Evolutionary conservation across 2,113 vertebrate genomes (phyloP).

Genomic region (Pelodiscus sinensis): DNA sequence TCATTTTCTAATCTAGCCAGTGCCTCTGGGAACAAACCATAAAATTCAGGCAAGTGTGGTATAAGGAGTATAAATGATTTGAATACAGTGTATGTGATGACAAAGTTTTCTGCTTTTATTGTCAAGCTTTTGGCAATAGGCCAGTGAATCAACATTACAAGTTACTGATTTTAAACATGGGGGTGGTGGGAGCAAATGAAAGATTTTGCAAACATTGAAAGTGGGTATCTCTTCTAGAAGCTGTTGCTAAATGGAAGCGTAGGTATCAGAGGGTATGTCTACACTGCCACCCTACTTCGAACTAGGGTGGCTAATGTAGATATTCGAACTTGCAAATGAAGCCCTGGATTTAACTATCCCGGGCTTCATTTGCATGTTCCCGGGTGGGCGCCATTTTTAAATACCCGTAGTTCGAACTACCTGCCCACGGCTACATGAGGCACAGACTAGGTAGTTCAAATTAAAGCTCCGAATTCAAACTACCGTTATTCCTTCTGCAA

Average conservation of each 20-base stretch:
- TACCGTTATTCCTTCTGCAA: too few relatives aligned
- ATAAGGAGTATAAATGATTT: neutral
- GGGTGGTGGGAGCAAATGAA: neutral
- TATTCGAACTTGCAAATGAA: too few relatives aligned
- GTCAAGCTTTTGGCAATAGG: neutral
- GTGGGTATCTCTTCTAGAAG: neutral
- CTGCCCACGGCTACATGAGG: too few relatives aligned
- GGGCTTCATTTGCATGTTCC: too few relatives aligned
- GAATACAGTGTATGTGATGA: neutral
- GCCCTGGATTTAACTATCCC: too few relatives aligned
- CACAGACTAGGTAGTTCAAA: too few relatives aligned
- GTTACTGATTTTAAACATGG: neutral
- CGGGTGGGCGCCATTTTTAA: too few relatives aligned
- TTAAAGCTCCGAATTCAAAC: too few relatives aligned
- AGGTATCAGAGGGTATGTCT: too few relatives aligned
- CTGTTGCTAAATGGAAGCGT: neutral
- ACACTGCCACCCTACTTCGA: too few relatives aligned
- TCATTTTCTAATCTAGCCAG: neutral
- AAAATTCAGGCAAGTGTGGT: neutral
- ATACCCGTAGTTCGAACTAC: too few relatives aligned
- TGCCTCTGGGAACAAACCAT: neutral
- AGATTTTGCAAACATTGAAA: neutral
- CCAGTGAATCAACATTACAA: neutral
- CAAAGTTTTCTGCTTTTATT: neutral
- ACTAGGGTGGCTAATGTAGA: too few relatives aligned